These are phyloP conservation scores for Troides helena DNA, from an alignment of 2,888 invertebrate species.

Conservation along the genomic window DNA sequence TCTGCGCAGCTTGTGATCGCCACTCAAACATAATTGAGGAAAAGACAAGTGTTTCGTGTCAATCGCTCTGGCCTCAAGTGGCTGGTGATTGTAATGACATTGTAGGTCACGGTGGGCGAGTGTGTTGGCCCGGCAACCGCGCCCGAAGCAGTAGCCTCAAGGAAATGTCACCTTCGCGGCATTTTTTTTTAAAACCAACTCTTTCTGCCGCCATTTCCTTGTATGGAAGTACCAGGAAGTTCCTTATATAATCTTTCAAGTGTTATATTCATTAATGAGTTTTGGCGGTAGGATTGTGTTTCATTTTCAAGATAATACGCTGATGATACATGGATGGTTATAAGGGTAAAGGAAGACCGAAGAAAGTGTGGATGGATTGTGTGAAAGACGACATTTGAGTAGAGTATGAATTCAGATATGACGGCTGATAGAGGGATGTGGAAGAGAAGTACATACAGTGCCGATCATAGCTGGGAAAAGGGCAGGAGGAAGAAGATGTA, in stretches of 20 bases:
- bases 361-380: too few species aligned
- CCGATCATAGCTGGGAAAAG: too few species aligned
- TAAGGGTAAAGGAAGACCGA: too few species aligned
- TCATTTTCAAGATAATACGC: too few species aligned
- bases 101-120: slow-evolving; percentile 46
- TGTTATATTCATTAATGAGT: neutral
- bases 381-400: too few species aligned
- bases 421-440: too few species aligned
- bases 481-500: too few species aligned
- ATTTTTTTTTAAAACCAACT: slow-evolving; percentile 15
- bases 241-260: neutral
- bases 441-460: too few species aligned
- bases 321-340: too few species aligned
- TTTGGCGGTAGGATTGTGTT: neutral
- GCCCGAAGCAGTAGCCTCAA: slow-evolving; percentile 23
- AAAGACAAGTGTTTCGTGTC: slow-evolving; percentile 7
- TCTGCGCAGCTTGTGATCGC: neutral
- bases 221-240: slow-evolving; percentile 6
- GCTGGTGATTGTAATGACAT: slow-evolving; percentile 36
- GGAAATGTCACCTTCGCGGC: slow-evolving; percentile 21
- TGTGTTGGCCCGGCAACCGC: slow-evolving; percentile 19
- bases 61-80: slow-evolving; percentile 31
- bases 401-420: too few species aligned
- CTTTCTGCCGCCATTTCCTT: slow-evolving; percentile 11
- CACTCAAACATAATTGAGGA: slow-evolving; percentile 25